Evolutionary conservation across 2,113 vertebrate genomes (phyloP), one percentile per base, ranked within the genome.

Genomic region (Echinops telfairi): DNA sequence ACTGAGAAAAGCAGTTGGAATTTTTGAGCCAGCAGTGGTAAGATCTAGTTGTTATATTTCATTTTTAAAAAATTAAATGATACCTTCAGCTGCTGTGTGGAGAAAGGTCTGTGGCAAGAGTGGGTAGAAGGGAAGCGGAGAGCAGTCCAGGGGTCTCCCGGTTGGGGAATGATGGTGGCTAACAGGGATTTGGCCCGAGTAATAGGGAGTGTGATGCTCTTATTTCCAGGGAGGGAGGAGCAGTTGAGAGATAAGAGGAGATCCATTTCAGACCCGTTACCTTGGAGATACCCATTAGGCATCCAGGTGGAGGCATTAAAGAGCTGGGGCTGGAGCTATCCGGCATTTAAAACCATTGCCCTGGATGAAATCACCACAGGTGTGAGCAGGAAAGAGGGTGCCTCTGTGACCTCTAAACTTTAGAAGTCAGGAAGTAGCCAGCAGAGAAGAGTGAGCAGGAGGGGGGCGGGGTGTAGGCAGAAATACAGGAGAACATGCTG

Each of bases 131-230:
- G 19, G 14, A n/a, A 22, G 31, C 3, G 31, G 29, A 78, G 64
- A 14, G 4, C 62, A 77, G 31, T 66, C 4, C 3, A 58, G 82
- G 62, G 22, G 14, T 43, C 15, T 22, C 10, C 40, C 31, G 83
- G 8, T 12, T 60, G 60, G 43, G 20, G 20, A 36, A 29, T n/a
- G 29, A 64, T 23, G 27, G 11, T n/a, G n/a, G n/a, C n/a, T n/a
- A n/a, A n/a, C 36, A 36, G 20, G 14, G 33, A 25, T 75, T 38
- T 40, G 22, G 10, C 22, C 78, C 93, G 53, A 95, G 57, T 70
- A 71, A 60, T 0, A 29, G 29, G 38, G 77, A 5, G 2, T 2
- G 0, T 1, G 0, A 12, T 0, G 8, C 16, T 31, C 29, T 43
- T 7, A 15, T 64, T 86, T 70, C 38, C n/a, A 89, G 20, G n/a